Conservation (phyloP, 2,797 vertebrate genomes). For the Mus spretus region DNA sequence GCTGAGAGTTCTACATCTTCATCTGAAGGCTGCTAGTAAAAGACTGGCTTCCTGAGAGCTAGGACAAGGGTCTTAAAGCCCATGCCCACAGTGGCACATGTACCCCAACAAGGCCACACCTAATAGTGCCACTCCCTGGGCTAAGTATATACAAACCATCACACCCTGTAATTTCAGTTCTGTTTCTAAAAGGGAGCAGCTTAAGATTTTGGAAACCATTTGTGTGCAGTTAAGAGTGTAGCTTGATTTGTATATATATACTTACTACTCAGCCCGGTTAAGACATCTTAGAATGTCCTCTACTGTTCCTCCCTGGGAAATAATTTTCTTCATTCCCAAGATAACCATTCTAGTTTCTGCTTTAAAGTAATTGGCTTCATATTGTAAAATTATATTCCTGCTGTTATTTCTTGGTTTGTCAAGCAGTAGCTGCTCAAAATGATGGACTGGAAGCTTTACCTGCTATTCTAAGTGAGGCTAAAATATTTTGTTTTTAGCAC, state of each 20-base stretch:
- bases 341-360: background rate
- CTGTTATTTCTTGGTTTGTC: background rate
- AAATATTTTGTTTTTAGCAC: background rate
- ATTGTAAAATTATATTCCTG: background rate
- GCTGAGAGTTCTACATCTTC: too few relatives aligned
- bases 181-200: background rate
- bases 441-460: background rate
- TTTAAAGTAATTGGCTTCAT: background rate
- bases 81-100: too few relatives aligned
- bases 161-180: background rate
- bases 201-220: background rate
- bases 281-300: background rate
- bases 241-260: too few relatives aligned
- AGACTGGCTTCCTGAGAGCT: too few relatives aligned
- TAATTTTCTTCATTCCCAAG: too few relatives aligned
- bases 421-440: background rate
- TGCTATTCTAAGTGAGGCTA: background rate
- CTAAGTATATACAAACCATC: too few relatives aligned
- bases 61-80: too few relatives aligned
- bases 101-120: too few relatives aligned
- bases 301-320: background rate
- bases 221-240: background rate
- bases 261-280: too few relatives aligned
- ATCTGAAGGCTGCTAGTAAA: too few relatives aligned
- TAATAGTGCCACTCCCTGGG: too few relatives aligned